These are phyloP conservation scores for Gallinago media DNA, from an alignment of 2,113 vertebrate species.

Conservation along the genomic window DNA sequence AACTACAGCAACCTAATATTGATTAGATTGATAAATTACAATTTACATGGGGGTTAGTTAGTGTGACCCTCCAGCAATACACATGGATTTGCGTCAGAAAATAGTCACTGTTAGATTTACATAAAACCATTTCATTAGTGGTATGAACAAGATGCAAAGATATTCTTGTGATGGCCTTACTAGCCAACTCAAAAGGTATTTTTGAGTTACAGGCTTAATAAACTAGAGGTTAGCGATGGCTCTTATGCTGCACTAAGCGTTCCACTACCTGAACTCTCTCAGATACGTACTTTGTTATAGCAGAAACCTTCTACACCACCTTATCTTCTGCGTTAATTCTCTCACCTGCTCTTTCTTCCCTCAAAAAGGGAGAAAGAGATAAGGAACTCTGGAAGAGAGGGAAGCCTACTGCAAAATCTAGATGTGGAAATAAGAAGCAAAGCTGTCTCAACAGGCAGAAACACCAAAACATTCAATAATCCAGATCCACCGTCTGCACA, in stretches of 20 bases:
- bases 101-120: not conserved
- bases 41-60: not conserved
- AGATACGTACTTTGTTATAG: not conserved
- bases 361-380: not conserved
- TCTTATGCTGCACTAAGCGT: not conserved
- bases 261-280: not conserved
- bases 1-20: not conserved
- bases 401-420: not conserved
- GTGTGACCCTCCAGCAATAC: not conserved
- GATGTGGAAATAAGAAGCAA: not conserved
- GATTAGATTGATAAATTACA: too few species aligned
- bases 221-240: not conserved
- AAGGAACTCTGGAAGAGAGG: not conserved
- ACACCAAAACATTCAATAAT: not conserved
- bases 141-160: not conserved
- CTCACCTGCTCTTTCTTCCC: not conserved
- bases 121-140: not conserved
- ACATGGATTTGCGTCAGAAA: not conserved
- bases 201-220: not conserved
- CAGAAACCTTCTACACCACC: not conserved
- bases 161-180: not conserved
- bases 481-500: fast-evolving
- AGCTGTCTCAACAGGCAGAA: not conserved
- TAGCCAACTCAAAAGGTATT: not conserved
- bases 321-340: not conserved